A percentile compares a stretch with the other conserved stretches of the same genome.
Evolutionary conservation across 2,113 vertebrate species (phyloP).

Genomic region (Nothocercus nigrocapillus): DNA sequence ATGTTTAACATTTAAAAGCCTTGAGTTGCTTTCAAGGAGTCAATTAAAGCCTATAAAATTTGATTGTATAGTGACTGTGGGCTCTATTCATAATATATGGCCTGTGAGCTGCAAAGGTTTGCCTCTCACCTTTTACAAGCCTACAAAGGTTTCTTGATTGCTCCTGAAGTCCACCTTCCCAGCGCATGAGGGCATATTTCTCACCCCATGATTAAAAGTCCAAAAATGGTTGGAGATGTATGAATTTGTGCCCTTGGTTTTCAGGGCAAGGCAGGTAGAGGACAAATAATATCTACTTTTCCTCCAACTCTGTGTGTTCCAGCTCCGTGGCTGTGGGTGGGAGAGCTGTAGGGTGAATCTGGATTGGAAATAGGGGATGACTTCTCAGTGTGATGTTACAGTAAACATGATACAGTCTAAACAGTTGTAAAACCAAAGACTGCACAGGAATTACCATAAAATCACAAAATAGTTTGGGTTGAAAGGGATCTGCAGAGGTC

Average conservation of each 20-base stretch:
- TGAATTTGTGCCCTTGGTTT: neutral
- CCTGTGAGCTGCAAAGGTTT: neutral
- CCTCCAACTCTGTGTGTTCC: neutral
- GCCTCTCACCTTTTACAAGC: constrained; percentile 37
- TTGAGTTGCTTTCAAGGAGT: constrained; percentile 65
- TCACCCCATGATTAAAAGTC: neutral
- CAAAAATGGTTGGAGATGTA: neutral
- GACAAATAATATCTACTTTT: neutral
- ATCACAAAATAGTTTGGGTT: neutral
- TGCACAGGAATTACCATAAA: neutral
- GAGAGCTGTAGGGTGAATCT: neutral
- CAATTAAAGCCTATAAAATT: constrained; percentile 68
- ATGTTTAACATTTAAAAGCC: constrained; percentile 62
- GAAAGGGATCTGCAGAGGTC: neutral
- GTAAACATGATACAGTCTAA: neutral
- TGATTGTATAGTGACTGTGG: constrained; percentile 65
- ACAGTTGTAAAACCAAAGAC: neutral
- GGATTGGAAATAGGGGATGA: neutral
- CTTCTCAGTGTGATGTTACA: neutral
- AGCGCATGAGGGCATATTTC: neutral
- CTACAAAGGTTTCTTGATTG: neutral
- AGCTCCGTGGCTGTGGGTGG: neutral
- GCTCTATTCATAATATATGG: constrained; percentile 42
- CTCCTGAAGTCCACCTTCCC: neutral
- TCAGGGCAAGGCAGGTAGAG: neutral